These are phyloP conservation scores for Amphibalanus amphitrite DNA, from an alignment of 1,140 invertebrate genomes.

Conservation along the genomic window DNA sequence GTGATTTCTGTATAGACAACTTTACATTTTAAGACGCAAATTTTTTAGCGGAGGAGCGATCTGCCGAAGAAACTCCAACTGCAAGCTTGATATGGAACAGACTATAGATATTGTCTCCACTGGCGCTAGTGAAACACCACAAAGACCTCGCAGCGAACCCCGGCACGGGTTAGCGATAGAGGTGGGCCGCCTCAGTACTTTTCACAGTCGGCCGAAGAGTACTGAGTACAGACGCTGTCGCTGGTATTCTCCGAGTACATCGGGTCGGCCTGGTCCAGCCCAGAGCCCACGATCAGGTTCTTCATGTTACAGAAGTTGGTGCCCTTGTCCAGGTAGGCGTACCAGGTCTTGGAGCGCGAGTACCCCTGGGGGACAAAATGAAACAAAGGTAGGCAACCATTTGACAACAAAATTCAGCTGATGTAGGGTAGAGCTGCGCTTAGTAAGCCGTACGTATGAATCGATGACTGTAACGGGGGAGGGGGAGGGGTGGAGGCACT, in stretches of 20 bases:
- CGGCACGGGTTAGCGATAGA: no score
- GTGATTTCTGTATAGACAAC: no score
- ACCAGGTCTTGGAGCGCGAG: constrained; percentile 30
- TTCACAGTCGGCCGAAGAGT: no score
- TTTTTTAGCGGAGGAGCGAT: no score
- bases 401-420: no score
- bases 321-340: constrained; percentile 31
- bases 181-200: neutral
- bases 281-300: no score
- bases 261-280: constrained; percentile 22
- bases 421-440: neutral
- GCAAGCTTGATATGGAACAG: no score
- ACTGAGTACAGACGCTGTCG: constrained; percentile 29
- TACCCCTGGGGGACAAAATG: constrained; percentile 22
- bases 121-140: no score
- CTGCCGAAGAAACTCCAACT: no score
- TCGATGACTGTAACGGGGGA: neutral
- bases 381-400: constrained; percentile 5
- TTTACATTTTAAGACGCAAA: no score
- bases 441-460: neutral
- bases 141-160: no score
- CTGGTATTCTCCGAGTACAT: constrained; percentile 27
- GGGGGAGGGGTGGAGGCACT: neutral
- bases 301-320: constrained; percentile 38
- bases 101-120: no score